phyloP scores from a whole-genome alignment of 2,113 vertebrate species.

The Syrrhaptes paradoxus region DNA sequence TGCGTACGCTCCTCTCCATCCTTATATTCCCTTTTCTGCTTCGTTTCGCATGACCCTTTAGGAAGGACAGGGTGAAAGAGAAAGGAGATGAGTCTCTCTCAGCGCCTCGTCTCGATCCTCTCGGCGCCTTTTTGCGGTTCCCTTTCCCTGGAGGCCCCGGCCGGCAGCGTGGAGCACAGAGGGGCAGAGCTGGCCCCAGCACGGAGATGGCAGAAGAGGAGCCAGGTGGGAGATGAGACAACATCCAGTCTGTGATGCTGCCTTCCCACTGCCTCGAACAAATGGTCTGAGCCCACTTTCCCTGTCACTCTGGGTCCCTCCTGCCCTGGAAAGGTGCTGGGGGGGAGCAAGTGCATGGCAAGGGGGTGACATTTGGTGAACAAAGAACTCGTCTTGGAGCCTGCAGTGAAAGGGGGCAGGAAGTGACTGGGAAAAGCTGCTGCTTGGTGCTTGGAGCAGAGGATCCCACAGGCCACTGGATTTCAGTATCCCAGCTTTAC shows the following conservation, averaged over 20 bases:
- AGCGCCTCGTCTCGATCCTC: conserved; percentile 37
- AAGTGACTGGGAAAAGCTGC: neutral
- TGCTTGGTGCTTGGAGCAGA: neutral
- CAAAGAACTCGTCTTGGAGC: neutral
- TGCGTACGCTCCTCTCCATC: conserved; percentile 26
- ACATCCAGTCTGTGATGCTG: neutral
- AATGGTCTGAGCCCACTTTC: neutral
- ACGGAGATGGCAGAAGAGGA: neutral
- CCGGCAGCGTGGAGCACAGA: accelerated
- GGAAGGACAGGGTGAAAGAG: conserved; percentile 57
- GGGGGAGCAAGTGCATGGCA: neutral
- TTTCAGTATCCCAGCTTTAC: neutral
- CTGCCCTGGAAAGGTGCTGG: neutral
- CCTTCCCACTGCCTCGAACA: neutral
- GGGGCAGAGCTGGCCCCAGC: neutral
- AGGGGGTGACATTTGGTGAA: neutral
- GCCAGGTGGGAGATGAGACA: neutral
- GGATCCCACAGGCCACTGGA: neutral
- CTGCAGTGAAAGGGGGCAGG: neutral
- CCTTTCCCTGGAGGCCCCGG: neutral
- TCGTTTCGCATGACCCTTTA: conserved; percentile 40
- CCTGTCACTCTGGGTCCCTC: neutral
- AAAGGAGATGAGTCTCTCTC: conserved; percentile 55
- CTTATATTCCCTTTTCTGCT: conserved; percentile 22
- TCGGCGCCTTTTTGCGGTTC: conserved; percentile 20